A percentile compares a stretch with the other conserved stretches of the same genome.
Conservation (phyloP, 2,113 vertebrate species). For the Myrmecophaga tridactyla region DNA sequence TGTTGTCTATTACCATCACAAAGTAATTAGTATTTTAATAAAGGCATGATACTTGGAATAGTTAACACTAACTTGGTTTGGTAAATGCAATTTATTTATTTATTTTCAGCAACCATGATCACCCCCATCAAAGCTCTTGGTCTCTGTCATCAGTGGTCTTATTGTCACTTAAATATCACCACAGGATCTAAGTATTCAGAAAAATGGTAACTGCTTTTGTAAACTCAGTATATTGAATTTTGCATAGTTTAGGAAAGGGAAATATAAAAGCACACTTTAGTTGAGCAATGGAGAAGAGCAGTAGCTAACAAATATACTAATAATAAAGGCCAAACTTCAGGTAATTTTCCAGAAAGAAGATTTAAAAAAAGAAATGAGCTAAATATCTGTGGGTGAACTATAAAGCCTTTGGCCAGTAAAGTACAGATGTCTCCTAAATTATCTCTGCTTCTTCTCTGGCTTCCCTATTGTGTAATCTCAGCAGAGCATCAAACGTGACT, state of each 20-base stretch:
- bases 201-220: background rate
- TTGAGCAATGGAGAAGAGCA: background rate
- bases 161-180: background rate
- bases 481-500: background rate
- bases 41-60: background rate
- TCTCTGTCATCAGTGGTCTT: background rate
- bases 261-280: background rate
- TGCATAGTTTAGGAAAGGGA: background rate
- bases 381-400: background rate
- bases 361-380: background rate
- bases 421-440: background rate
- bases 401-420: background rate
- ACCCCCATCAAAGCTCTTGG: background rate
- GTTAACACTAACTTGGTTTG: background rate
- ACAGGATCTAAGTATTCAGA: background rate
- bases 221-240: background rate
- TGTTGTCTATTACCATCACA: slow-evolving; percentile 1
- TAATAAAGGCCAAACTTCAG: background rate
- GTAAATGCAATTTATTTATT: background rate
- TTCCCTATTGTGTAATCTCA: background rate
- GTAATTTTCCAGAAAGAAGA: background rate
- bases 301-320: background rate
- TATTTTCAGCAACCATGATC: background rate
- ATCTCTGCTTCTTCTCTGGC: background rate
- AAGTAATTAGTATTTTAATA: slow-evolving; percentile 65